Evolutionary conservation across 2,888 invertebrate genomes (phyloP), one percentile per base, ranked within the genome.

Genomic region (Brachypalpus laphriformis): DNA sequence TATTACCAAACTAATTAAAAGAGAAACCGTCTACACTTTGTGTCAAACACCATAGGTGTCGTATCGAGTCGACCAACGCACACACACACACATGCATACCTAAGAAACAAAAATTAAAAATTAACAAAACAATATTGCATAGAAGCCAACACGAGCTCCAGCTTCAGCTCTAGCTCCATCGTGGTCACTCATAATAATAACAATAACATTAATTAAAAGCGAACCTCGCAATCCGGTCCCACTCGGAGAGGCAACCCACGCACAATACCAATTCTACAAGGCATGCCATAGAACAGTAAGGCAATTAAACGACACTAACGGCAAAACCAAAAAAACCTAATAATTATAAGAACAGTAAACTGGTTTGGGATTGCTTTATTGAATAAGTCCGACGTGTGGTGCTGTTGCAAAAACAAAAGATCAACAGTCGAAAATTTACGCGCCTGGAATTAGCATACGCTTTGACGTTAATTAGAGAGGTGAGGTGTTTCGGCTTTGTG

Each of bases 1-100:
- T 65, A 34, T 65, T 31, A 22, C 20, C 7, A 65, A 65, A 65
- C 63, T 65, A 65, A 65, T 65, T 65, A 65, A 65, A 47, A 65
- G 31, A 42, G 25, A 42, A 42, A 61, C 40, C 57, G 20, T 40
- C 57, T 20, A 14, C 40, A 40, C 40, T 40, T 6, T 40, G 14
- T 6, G n/a, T n/a, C 40, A 6, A 1, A n/a, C n/a, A n/a, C n/a
- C n/a, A n/a, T n/a, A n/a, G n/a, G n/a, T n/a, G n/a, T n/a, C n/a
- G n/a, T n/a, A n/a, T n/a, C n/a, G n/a, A 34, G 9, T 14, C 40
- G 14, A 14, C 14, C 3, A 14, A 40, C 40, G 14, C 14, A 20
- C 11, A 34, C 18, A 34, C 2, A 5, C 18, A 56, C 14, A 9
- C 22, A n/a, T n/a, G n/a, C 25, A 11, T n/a, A 49, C n/a, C 6